Evolutionary conservation across 2,888 invertebrate genomes (phyloP).

Genomic region (Bedellia somnulentella): DNA sequence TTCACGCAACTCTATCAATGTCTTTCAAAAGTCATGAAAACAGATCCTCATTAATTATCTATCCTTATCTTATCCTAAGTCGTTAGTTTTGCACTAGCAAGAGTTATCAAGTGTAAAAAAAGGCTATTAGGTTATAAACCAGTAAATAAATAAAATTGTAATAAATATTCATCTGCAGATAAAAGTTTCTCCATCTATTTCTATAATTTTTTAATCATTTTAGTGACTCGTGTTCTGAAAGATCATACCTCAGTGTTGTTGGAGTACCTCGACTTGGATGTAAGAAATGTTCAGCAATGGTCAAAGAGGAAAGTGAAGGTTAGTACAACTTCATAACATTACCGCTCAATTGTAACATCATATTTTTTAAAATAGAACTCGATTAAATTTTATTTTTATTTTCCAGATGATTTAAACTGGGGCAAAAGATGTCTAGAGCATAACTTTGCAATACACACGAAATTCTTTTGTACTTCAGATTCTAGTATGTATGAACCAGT

Average conservation of each 20-base stretch:
- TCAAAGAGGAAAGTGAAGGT: slow-evolving; percentile 46
- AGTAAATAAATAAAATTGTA: too few relatives aligned
- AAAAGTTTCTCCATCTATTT: too few relatives aligned
- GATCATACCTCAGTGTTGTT: slow-evolving; percentile 53
- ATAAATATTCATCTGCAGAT: too few relatives aligned
- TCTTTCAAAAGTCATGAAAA: too few relatives aligned
- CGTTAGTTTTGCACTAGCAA: too few relatives aligned
- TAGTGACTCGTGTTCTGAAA: slow-evolving; percentile 50
- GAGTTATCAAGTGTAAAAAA: too few relatives aligned
- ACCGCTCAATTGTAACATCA: too few relatives aligned
- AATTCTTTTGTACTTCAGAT: slow-evolving; percentile 86
- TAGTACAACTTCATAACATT: neutral
- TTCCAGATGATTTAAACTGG: slow-evolving; percentile 56
- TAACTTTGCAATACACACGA: slow-evolving; percentile 89
- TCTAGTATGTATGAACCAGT: slow-evolving; percentile 76
- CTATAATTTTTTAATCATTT: too few relatives aligned
- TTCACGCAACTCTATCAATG: too few relatives aligned
- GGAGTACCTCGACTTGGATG: slow-evolving; percentile 66
- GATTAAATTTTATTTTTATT: slow-evolving; percentile 4
- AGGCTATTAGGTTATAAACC: too few relatives aligned
- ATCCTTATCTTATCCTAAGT: too few relatives aligned
- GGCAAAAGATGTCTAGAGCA: slow-evolving; percentile 81
- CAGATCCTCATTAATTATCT: too few relatives aligned
- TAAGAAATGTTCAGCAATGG: slow-evolving; percentile 59
- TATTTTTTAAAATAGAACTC: neutral